Evolutionary conservation across 2,888 invertebrate genomes (phyloP), one percentile per base, ranked within the genome.

Genomic region (Brachyptera putata): DNA sequence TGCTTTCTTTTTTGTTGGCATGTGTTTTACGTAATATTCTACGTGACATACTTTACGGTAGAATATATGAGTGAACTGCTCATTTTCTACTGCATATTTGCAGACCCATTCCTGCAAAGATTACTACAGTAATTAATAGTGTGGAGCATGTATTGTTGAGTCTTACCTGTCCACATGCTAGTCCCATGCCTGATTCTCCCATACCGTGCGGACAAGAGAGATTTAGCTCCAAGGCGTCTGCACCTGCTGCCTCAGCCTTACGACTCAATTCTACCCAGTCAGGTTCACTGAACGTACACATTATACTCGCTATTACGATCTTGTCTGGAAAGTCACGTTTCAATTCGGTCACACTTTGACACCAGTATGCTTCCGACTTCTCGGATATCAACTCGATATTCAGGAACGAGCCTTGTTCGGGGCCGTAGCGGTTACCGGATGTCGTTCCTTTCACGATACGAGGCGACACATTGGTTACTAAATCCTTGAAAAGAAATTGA

Each of bases 371-470:
- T 13, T 86, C 87, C 21, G 89, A 87, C 75, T 99, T 99, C 77
- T 99, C 99, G 0, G 97, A 97, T 72, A 99, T 97, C 14, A 99
- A 78, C 75, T 99, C 99, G 67, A 99, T 98, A 74, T 99, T 99
- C 21, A 99, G 80, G 77, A 98, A 99, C 2, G 95, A 87, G 7
- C 94, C 88, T 76, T 96, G 96, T n/a, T 95, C 95, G 0, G 98
- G 98, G 0, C 98, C 98, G 74, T 83, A 97, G 69, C 83, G 82
- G 69, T 95, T 87, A 0, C 97, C 93, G 0, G 95, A 91, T 0
- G 97, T 96, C 1, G 89, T 87, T 11, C 97, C 98, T 58, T 95
- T 84, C 0, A 98, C 87, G 68, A 99, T 99, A 60, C 99, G 84
- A 0, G 98, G 99, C 0, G 97, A 97, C 0, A 99, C 92, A 74